These are phyloP conservation scores for Crotophaga sulcirostris DNA, from an alignment of 2,113 vertebrate species.

Conservation along the genomic window DNA sequence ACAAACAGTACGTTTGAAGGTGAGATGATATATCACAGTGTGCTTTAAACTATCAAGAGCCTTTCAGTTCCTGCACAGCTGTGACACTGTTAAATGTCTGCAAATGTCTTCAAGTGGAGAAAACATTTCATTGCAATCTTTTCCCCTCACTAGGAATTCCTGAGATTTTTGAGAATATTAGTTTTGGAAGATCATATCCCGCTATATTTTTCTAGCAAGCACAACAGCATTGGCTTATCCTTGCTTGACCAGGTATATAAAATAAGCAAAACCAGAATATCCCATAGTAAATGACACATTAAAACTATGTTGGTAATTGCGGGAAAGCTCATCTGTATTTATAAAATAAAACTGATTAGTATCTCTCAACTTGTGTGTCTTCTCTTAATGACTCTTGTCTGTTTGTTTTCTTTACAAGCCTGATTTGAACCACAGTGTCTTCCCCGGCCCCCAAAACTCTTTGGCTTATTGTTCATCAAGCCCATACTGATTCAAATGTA, in stretches of 20 bases:
- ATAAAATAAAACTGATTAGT: conserved; percentile 76
- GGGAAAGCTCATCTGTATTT: conserved; percentile 75
- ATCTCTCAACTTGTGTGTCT: conserved; percentile 67
- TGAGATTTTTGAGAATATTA: conserved; percentile 63
- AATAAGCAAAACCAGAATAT: conserved; percentile 56
- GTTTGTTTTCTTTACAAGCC: not conserved
- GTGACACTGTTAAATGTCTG: conserved; percentile 16
- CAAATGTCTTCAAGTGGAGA: conserved; percentile 47
- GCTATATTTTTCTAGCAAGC: conserved; percentile 71
- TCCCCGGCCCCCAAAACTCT: not conserved
- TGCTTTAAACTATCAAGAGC: conserved; percentile 15
- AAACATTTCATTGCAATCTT: conserved; percentile 48
- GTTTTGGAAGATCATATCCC: conserved; percentile 68
- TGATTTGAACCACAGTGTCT: not conserved
- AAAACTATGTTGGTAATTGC: conserved; percentile 66
- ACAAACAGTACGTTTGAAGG: not conserved
- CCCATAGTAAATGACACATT: conserved; percentile 61
- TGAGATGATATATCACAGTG: not conserved
- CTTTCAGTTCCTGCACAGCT: conserved; percentile 9
- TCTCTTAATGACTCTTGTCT: conserved; percentile 28
- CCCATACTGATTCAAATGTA: too few relatives aligned
- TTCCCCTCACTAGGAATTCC: conserved; percentile 56
- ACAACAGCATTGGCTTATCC: conserved; percentile 67
- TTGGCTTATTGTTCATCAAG: not conserved
- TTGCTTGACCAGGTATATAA: conserved; percentile 69